These are phyloP conservation scores for Cydia splendana DNA, from an alignment of 1,140 invertebrate genomes.

Conservation along the genomic window DNA sequence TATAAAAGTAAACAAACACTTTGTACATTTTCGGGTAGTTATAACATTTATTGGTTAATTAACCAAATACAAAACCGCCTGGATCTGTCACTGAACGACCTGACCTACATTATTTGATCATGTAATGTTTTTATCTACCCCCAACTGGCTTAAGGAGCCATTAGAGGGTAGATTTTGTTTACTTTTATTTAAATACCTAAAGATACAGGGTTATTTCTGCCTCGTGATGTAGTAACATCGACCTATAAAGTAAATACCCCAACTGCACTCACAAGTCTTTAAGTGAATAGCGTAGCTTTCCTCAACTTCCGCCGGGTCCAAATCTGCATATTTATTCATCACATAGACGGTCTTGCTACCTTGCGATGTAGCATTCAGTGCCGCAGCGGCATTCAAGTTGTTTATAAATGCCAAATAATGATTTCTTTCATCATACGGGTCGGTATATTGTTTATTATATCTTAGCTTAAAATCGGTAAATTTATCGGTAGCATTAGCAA, in stretches of 20 bases:
- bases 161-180: too few relatives aligned
- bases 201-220: too few relatives aligned
- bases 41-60: too few relatives aligned
- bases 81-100: too few relatives aligned
- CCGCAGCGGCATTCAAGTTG: slow-evolving; percentile 52
- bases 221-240: too few relatives aligned
- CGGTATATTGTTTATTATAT: slow-evolving; percentile 54
- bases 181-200: too few relatives aligned
- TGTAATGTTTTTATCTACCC: too few relatives aligned
- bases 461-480: slow-evolving; percentile 57
- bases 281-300: slow-evolving; percentile 49
- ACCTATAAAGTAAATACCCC: not conserved
- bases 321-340: slow-evolving; percentile 58
- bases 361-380: slow-evolving; percentile 46
- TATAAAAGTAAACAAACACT: too few relatives aligned
- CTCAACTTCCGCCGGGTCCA: slow-evolving; percentile 47
- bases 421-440: slow-evolving; percentile 42
- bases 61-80: too few relatives aligned
- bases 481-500: slow-evolving; percentile 42
- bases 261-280: slow-evolving; percentile 51
- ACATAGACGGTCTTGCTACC: slow-evolving; percentile 49
- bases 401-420: slow-evolving; percentile 51
- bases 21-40: too few relatives aligned
- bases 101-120: too few relatives aligned
- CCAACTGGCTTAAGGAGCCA: too few relatives aligned